Conservation (phyloP, 2,797 vertebrate genomes). For the Crenichthys baileyi region DNA sequence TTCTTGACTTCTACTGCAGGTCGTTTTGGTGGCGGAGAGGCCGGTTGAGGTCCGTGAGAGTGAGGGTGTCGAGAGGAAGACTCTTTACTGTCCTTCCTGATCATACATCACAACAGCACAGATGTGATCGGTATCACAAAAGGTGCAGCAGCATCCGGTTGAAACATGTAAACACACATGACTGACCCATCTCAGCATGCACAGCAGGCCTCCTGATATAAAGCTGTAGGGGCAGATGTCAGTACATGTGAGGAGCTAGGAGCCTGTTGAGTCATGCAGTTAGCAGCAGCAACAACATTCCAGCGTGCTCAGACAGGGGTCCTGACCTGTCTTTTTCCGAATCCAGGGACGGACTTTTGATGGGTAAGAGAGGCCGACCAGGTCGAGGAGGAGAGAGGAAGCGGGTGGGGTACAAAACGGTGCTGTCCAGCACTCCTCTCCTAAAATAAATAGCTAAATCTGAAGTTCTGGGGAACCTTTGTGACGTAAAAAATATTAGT, state of each 20-base stretch:
- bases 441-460: conserved; percentile 61
- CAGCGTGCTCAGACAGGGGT: background rate
- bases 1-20: conserved; percentile 72
- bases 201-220: conserved; percentile 24
- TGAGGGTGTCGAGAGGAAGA: conserved; percentile 48
- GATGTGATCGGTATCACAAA: conserved; percentile 10
- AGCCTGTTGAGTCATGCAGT: conserved; percentile 41
- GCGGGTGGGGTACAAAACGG: conserved; percentile 69
- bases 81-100: conserved; percentile 77
- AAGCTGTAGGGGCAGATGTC: conserved; percentile 35
- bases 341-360: conserved; percentile 68
- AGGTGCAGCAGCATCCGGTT: background rate
- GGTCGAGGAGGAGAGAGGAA: conserved; percentile 71
- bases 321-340: conserved; percentile 78
- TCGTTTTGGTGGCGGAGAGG: conserved; percentile 57
- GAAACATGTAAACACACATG: conserved; percentile 37
- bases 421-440: conserved; percentile 79
- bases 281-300: background rate
- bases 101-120: conserved; percentile 56
- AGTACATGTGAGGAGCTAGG: conserved; percentile 9
- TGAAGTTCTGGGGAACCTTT: conserved; percentile 33
- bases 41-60: conserved; percentile 18
- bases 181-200: conserved; percentile 48
- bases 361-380: conserved; percentile 34
- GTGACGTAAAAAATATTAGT: background rate